Base-by-base conservation (phyloP, 1,140 invertebrate genomes). In the Zaprionus kolodkinae region DNA sequence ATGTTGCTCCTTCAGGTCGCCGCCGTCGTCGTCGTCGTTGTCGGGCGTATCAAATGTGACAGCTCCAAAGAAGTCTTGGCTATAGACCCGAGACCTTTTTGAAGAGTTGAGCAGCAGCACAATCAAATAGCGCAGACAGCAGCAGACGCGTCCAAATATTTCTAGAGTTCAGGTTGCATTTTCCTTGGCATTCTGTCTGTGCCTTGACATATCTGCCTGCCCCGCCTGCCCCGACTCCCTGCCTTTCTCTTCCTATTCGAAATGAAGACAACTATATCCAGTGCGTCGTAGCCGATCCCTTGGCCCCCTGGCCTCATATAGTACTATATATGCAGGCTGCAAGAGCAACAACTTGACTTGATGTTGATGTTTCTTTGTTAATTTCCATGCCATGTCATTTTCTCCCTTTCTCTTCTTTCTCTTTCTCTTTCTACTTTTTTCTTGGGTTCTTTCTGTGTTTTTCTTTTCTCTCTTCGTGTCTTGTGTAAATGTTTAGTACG, bases 301-400 rank as follows among this genome's bases (percentile, higher is more conserved):
- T 15, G 54, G 30, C 27, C 59, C 43, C 38, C 40, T n/a, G n/a
- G n/a, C n/a, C n/a, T n/a, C n/a, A n/a, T n/a, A n/a, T n/a, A n/a
- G n/a, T n/a, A n/a, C n/a, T n/a, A n/a, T n/a, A 70, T 62, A 76
- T 76, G 73, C 73, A 68, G 73, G 69, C 56, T 61, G 72, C 57
- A 61, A 67, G 59, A 52, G 75, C 67, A 79, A 76, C 73, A 76
- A 67, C 72, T 73, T 76, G 80, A 75, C 85, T 80, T 78, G 57
- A 76, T 80, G 78, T 78, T 88, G 80, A 88, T 84, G 80, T 80
- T 86, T 80, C 84, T 88, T 89, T 88, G 80, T 88, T 84, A 84
- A 88, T 89, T 84, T 88, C 43, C 62, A 69, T 78, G 80, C 61
- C 68, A 65, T 66, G 76, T 79, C 63, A 65, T 76, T 74, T 76